Conservation (phyloP, 2,797 vertebrate genomes). For the Mus spretus region DNA sequence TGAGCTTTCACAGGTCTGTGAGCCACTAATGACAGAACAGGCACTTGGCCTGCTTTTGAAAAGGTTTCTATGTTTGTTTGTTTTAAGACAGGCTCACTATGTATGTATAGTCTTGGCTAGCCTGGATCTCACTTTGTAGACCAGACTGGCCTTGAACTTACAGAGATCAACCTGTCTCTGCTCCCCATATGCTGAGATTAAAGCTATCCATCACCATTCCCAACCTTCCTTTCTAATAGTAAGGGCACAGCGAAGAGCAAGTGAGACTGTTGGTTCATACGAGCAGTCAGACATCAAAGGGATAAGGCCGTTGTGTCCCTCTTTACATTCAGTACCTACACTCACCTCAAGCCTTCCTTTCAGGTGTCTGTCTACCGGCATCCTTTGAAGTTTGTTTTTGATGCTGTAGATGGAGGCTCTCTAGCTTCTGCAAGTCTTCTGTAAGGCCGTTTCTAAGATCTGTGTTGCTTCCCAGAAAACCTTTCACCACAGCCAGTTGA, state of each 20-base stretch:
- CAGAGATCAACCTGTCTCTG: neutral
- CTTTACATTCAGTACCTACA: neutral
- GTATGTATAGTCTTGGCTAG: neutral
- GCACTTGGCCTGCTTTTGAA: slow-evolving; percentile 16
- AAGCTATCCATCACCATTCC: neutral
- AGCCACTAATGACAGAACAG: neutral
- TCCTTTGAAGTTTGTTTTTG: slow-evolving; percentile 45
- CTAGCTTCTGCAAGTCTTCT: slow-evolving; percentile 78
- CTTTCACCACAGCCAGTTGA: slow-evolving; percentile 71
- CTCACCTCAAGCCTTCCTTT: slow-evolving; percentile 71
- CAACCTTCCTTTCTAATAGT: slow-evolving; percentile 19
- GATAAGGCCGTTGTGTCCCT: slow-evolving; percentile 50
- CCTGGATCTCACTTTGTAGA: neutral
- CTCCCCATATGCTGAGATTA: neutral
- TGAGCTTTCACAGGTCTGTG: slow-evolving; percentile 36
- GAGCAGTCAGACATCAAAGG: slow-evolving; percentile 36
- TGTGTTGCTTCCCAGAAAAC: slow-evolving; percentile 80
- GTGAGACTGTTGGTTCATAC: neutral
- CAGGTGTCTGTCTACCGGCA: slow-evolving; percentile 3
- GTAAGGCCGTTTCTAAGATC: slow-evolving; percentile 83
- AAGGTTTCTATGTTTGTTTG: neutral
- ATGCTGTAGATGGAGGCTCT: slow-evolving; percentile 62
- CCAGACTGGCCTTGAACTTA: neutral
- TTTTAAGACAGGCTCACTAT: neutral
- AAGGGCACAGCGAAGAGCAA: slow-evolving; percentile 5